phyloP scores from a whole-genome alignment of 1,140 invertebrate genomes.

The Nixonia krombeini region DNA sequence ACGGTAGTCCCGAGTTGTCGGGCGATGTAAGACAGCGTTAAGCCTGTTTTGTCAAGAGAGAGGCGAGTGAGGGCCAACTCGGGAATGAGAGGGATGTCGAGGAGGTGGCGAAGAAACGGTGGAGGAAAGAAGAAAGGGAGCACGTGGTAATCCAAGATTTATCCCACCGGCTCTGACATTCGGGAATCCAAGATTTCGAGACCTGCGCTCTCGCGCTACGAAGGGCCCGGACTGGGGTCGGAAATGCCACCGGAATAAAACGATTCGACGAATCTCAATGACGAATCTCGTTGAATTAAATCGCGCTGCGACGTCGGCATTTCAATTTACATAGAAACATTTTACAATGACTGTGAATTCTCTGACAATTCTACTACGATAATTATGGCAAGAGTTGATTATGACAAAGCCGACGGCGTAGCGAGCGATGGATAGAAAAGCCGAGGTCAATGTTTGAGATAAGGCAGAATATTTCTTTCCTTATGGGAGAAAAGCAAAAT shows the following conservation, averaged over 20 bases:
- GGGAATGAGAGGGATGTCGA: constrained; percentile 25
- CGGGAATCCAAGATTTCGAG: constrained; percentile 44
- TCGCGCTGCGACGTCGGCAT: no score
- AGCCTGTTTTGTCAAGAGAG: constrained; percentile 54
- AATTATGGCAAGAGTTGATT: no score
- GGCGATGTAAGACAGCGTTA: constrained; percentile 62
- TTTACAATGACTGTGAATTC: no score
- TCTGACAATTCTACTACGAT: no score
- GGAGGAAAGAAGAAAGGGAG: constrained; percentile 39
- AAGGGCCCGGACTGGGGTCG: constrained; percentile 1
- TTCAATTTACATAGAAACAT: no score
- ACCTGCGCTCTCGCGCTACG: constrained; percentile 33
- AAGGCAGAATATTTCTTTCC: no score
- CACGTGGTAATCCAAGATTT: constrained; percentile 69
- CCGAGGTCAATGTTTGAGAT: no score
- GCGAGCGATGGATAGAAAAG: no score
- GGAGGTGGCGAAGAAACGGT: constrained; percentile 29
- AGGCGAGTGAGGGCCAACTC: constrained; percentile 17
- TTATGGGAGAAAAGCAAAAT: no score
- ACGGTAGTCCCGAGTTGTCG: constrained; percentile 56
- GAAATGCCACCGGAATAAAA: constrained; percentile 9
- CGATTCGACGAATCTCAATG: no score
- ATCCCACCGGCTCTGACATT: constrained; percentile 59
- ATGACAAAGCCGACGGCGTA: no score
- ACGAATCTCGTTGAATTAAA: no score